Evolutionary conservation across 92 coral and sea anemone genomes (phyloP), one percentile per base, ranked within the genome.

Genomic region (Porites divaricata): DNA sequence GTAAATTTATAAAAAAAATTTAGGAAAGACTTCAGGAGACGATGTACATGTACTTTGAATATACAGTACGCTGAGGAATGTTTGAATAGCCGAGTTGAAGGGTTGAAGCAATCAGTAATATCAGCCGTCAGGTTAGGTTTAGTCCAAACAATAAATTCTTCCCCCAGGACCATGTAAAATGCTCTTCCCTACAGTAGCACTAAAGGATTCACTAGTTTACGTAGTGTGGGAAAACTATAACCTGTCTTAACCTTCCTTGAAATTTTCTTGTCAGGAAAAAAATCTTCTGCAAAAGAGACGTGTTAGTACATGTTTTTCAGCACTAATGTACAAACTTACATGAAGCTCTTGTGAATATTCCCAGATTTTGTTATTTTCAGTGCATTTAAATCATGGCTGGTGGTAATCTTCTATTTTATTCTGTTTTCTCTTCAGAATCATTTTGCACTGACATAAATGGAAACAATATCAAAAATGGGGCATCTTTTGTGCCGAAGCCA

Each of bases 401-500:
- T 53, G 15, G 58, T 53, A 53, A 35, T 35, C 45, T 35, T 35
- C 45, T 35, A 35, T 35, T 35, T 4, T 35, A 35, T 64, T 57
- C 69, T 24, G 45, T n/a, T 63, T 73, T 79, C 28, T 72, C 72
- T 35, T 22, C 67, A 92, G 98, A 91, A 35, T 80, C 93, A 75
- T 68, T 74, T 62, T 94, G 98, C 81, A 75, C 71, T 65, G 95
- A 94, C 69, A 90, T 94, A 4, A 75, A 87, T 74, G 93, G 93
- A 65, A 90, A 88, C 24, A 79, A 58, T 41, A 87, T 97, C 2
- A 59, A 86, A 12, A 72, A 89, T 81, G 99, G 95, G 12, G 89
- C 90, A 10, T 90, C 94, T 25, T 97, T 85, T 77, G 92, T 93
- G 25, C 99, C 98, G 2, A 53, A 84, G 21, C 99, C 98, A 4